Evolutionary conservation across 2,888 invertebrate species (phyloP), one percentile per base, ranked within the genome.

Genomic region (Gymnosoma rotundatum): DNA sequence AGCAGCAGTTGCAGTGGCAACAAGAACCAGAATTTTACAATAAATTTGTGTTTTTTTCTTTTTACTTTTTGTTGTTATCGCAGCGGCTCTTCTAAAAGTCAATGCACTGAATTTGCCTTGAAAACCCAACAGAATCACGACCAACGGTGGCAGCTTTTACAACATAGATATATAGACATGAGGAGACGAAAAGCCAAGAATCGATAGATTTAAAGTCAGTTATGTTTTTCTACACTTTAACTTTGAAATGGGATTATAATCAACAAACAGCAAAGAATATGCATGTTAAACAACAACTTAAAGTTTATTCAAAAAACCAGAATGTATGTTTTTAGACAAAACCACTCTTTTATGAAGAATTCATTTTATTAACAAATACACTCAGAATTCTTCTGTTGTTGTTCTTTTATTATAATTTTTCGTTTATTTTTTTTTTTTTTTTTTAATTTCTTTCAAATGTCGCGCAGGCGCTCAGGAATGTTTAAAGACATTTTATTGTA

Each of bases 61-160:
- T 32, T 42, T 21, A 16, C 36, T 58, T 56, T 14, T 72, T 73
- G 32, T 2, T 75, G 48, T 9, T 67, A 21, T 42, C 50, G 76
- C 5, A 38, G 50, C 14, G 14, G 64, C 21, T 60, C 18, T 80
- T 73, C 50, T 85, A 75, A 75, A 85, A 88, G 89, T 89, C 89
- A 89, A 89, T 88, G 89, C 86, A 88, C 89, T 88, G 87, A 80
- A 87, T 87, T 88, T 88, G 88, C 89, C 87, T 88, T 88, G 86
- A 87, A 88, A 42, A 83, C 76, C 64, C 81, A 79, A 83, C 76
- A 86, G 83, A 87, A 84, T 82, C 76, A 81, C 86, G 83, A 80
- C 83, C 79, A 76, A 58, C 74, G 78, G 70, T 84, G 78, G 84
- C 54, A 72, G 58, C 60, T 73, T 73, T 78, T 73, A 66, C 60